A percentile compares a stretch with the other conserved stretches of the same genome.
Conservation (phyloP, 2,113 vertebrate species). For the Calcarius ornatus region DNA sequence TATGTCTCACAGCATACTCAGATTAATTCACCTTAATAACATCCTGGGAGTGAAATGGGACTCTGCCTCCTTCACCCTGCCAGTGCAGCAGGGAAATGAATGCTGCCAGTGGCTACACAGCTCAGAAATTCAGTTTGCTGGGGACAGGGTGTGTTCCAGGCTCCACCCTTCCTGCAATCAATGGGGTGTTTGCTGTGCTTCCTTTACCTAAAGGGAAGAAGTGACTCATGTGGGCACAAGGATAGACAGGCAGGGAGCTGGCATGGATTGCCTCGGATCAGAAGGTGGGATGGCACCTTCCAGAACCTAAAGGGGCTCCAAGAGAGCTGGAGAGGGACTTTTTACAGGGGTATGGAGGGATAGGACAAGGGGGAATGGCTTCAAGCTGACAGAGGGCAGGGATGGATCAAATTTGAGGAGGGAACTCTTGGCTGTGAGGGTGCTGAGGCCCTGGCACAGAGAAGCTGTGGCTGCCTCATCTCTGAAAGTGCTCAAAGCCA, state of each 20-base stretch:
- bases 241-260: background rate
- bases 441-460: background rate
- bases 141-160: background rate
- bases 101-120: background rate
- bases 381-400: background rate
- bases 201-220: background rate
- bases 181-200: background rate
- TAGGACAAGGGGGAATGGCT: background rate
- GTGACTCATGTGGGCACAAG: background rate
- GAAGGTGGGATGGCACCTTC: background rate
- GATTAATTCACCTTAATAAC: background rate
- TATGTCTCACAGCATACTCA: background rate
- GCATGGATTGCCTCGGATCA: background rate
- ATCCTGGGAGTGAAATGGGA: background rate
- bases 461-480: background rate
- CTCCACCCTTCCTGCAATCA: background rate
- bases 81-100: background rate
- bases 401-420: background rate
- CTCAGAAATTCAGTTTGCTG: background rate
- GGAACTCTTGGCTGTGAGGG: background rate
- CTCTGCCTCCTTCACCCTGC: background rate
- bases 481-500: background rate
- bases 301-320: background rate
- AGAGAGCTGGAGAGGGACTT: background rate
- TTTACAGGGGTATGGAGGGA: no score